Percentiles rank a stretch among this genome's conserved stretches.
These are phyloP conservation scores for Brachionus sp. DNA, from an alignment of 1,140 invertebrate species.

Conservation along the genomic window DNA sequence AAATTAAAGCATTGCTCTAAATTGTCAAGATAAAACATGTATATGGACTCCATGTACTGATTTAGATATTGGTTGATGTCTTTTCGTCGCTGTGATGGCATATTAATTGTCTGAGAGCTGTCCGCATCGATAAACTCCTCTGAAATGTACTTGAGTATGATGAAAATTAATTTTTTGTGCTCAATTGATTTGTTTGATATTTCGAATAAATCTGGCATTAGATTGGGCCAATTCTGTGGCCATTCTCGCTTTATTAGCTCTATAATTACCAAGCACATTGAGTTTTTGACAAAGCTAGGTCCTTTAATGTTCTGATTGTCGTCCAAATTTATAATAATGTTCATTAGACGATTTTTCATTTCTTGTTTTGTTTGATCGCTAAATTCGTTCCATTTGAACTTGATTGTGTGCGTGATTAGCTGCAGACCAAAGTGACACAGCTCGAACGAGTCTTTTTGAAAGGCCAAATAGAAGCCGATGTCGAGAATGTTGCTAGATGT, in stretches of 20 bases:
- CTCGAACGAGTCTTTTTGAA: constrained; percentile 32
- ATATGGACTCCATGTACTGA: constrained; percentile 18
- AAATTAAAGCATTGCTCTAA: constrained; percentile 7
- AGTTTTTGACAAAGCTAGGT: constrained; percentile 28
- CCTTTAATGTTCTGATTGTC: constrained; percentile 30
- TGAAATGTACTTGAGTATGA: constrained; percentile 32
- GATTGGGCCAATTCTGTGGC: constrained; percentile 41
- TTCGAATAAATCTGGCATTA: constrained; percentile 17
- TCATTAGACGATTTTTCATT: constrained; percentile 8
- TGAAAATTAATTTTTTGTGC: constrained; percentile 20
- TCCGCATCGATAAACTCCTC: constrained; percentile 41
- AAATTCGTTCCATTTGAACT: constrained; percentile 43
- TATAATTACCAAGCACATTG: constrained; percentile 22
- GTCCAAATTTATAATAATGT: not conserved
- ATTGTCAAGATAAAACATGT: not conserved
- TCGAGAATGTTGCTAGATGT: constrained; percentile 23
- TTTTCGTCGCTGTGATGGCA: constrained; percentile 30
- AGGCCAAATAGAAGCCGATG: constrained; percentile 24
- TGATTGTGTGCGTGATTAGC: constrained; percentile 24
- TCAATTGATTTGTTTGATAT: constrained; percentile 18
- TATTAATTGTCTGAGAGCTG: not conserved
- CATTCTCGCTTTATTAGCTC: constrained; percentile 35
- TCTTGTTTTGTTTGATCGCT: constrained; percentile 9
- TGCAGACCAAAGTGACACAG: constrained; percentile 35
- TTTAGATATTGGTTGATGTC: constrained; percentile 40